These are phyloP conservation scores for Ctenoplectra terminalis DNA, from an alignment of 1,140 invertebrate species.

Conservation along the genomic window DNA sequence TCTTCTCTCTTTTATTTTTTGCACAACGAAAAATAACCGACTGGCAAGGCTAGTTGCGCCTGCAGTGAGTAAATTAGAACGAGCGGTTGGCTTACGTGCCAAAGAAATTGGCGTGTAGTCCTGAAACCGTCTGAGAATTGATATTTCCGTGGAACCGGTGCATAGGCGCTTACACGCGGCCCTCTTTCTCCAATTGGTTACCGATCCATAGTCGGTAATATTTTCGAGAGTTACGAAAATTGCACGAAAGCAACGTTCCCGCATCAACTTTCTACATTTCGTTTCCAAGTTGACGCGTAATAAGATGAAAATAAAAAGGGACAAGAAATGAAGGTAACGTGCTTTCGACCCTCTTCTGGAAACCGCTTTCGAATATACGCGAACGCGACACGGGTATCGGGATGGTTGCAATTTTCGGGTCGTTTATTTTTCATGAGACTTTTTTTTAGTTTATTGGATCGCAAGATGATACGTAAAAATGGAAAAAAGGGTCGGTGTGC, in stretches of 20 bases:
- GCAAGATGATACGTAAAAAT: not conserved
- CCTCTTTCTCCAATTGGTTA: not conserved
- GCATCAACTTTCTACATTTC: not conserved
- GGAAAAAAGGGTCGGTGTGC: too few species aligned
- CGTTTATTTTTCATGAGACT: not conserved
- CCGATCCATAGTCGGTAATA: constrained; percentile 10
- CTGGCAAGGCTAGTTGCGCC: constrained; percentile 32
- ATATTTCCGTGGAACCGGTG: not conserved
- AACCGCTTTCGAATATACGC: not conserved
- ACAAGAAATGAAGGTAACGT: not conserved
- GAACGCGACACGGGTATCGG: not conserved
- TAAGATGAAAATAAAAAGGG: not conserved
- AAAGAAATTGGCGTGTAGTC: constrained; percentile 44
- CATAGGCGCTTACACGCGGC: not conserved
- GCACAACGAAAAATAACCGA: constrained; percentile 13
- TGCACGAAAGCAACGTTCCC: not conserved
- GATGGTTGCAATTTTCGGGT: not conserved
- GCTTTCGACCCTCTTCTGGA: not conserved
- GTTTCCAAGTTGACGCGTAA: not conserved
- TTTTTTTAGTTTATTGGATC: not conserved
- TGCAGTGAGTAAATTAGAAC: constrained; percentile 50
- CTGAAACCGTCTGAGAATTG: constrained; percentile 30
- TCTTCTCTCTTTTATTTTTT: not conserved
- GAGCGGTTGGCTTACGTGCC: constrained; percentile 42
- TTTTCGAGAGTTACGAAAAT: constrained; percentile 2